Evolutionary conservation across 2,797 vertebrate species (phyloP).

Genomic region (Synaphobranchus kaupii): DNA sequence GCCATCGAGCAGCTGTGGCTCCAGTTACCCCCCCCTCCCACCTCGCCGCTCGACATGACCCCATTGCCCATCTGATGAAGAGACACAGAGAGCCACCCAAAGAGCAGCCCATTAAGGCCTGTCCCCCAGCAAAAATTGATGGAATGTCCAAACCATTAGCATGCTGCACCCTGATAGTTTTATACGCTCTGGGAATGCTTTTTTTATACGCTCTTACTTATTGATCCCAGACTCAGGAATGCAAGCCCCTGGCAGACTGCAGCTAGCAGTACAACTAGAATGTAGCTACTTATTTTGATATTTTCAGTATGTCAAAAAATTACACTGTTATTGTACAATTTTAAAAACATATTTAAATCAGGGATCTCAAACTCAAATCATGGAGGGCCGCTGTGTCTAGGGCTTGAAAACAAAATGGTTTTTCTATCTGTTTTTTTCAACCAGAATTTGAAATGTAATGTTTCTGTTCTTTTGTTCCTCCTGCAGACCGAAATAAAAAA

Average conservation of each 20-base stretch:
- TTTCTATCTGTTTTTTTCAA: no score
- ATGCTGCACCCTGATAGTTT: neutral
- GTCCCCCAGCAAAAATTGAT: neutral
- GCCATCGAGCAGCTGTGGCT: neutral
- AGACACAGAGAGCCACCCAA: neutral
- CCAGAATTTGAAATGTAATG: no score
- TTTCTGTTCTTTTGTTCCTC: no score
- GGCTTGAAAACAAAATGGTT: no score
- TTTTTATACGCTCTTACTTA: no score
- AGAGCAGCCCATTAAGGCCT: neutral
- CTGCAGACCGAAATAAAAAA: no score
- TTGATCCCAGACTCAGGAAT: neutral
- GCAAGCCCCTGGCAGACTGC: neutral
- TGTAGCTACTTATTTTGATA: neutral
- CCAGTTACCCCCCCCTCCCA: neutral
- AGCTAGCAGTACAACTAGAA: neutral
- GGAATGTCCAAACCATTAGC: neutral
- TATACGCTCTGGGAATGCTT: neutral
- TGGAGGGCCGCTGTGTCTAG: neutral
- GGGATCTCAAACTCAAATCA: neutral
- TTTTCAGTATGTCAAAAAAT: neutral
- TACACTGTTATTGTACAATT: neutral
- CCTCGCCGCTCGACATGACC: neutral
- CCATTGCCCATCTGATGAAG: neutral
- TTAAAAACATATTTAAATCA: neutral